phyloP scores from a whole-genome alignment of 2,797 vertebrate genomes.

The Sebastes nivosus region DNA sequence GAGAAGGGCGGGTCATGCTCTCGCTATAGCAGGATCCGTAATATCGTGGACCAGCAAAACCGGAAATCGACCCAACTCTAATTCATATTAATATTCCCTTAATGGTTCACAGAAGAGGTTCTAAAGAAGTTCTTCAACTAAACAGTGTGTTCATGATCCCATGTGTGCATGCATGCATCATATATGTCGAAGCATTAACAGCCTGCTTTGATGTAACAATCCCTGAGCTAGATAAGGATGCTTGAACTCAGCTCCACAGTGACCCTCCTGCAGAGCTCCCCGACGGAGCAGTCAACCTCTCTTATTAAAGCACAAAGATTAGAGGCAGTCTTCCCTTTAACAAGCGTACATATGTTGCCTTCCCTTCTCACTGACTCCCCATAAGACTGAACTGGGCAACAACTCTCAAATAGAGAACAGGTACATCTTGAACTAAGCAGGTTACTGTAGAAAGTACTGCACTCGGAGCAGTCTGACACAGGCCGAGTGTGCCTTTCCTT shows the following conservation, averaged over 20 bases:
- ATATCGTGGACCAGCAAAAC: not conserved
- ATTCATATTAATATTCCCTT: not conserved
- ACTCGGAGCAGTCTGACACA: conserved; percentile 61
- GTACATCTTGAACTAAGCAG: conserved; percentile 54
- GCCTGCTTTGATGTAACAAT: conserved; percentile 63
- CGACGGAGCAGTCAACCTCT: conserved; percentile 39
- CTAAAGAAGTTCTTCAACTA: not conserved
- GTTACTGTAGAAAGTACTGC: conserved; percentile 59
- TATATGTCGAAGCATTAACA: conserved; percentile 33
- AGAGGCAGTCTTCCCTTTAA: conserved; percentile 36
- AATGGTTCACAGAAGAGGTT: not conserved
- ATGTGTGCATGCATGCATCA: conserved; percentile 3
- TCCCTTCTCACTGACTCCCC: conserved; percentile 15
- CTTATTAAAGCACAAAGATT: conserved; percentile 57
- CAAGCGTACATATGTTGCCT: conserved; percentile 15
- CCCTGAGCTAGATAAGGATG: conserved; percentile 40
- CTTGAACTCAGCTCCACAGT: conserved; percentile 38
- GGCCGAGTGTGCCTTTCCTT: conserved; percentile 74
- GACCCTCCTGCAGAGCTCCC: conserved; percentile 50
- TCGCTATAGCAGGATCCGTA: too few relatives aligned
- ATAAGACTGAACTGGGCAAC: conserved; percentile 55
- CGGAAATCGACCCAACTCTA: too few relatives aligned
- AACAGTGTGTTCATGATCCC: not conserved
- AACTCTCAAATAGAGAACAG: conserved; percentile 45
- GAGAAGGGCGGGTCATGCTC: not conserved